phyloP scores from a whole-genome alignment of 2,888 invertebrate genomes.

The Lasiommata megera region DNA sequence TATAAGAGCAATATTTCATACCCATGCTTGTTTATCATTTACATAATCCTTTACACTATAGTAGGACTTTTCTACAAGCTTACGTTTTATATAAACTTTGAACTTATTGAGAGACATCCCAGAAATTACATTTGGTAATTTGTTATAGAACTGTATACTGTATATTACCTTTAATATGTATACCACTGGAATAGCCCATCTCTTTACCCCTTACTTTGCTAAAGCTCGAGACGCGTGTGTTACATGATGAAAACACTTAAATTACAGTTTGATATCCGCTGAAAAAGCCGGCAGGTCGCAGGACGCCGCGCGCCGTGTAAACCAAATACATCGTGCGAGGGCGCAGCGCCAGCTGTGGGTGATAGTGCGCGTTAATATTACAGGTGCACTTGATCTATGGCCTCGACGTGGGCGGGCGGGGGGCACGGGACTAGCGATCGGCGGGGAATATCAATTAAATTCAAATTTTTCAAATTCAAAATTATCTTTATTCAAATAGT shows the following conservation, averaged over 20 bases:
- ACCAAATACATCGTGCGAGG: slow-evolving; percentile 28
- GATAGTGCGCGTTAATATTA: slow-evolving; percentile 54
- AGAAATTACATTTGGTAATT: too few relatives aligned
- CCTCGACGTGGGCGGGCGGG: slow-evolving; percentile 41
- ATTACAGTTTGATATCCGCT: slow-evolving; percentile 18
- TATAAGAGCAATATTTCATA: too few relatives aligned
- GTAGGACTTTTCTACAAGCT: too few relatives aligned
- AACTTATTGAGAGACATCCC: too few relatives aligned
- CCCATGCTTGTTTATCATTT: too few relatives aligned
- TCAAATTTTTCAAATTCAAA: too few relatives aligned
- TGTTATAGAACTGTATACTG: too few relatives aligned
- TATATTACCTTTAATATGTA: too few relatives aligned
- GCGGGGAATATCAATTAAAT: neutral
- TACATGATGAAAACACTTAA: slow-evolving; percentile 18
- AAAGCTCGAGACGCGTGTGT: slow-evolving; percentile 8
- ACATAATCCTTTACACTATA: too few relatives aligned
- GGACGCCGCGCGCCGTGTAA: slow-evolving; percentile 20
- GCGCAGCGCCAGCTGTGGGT: slow-evolving; percentile 45
- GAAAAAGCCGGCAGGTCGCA: slow-evolving; percentile 20
- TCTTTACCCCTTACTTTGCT: neutral
- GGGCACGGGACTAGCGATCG: slow-evolving; percentile 35
- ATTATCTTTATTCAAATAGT: too few relatives aligned
- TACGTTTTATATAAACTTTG: too few relatives aligned
- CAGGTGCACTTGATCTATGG: slow-evolving; percentile 54
- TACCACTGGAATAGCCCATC: neutral